A percentile compares a stretch with the other conserved stretches of the same genome.
Conservation (phyloP, 2,113 vertebrate species). For the Amphiprion ocellaris region DNA sequence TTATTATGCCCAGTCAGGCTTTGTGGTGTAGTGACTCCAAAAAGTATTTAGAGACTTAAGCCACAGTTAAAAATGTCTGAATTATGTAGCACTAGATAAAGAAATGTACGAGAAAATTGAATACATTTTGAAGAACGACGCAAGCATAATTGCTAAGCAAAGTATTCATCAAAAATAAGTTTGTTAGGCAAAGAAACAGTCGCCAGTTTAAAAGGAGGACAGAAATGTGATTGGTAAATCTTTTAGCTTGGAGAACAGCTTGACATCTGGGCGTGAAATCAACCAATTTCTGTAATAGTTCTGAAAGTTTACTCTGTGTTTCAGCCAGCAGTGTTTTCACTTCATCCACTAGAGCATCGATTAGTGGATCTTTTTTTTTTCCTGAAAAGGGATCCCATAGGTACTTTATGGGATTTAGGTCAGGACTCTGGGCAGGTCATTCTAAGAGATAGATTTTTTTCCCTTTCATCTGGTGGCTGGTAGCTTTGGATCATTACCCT, state of each 20-base stretch:
- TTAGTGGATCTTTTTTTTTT: neutral
- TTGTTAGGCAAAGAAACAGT: neutral
- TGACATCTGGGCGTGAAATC: neutral
- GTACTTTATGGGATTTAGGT: neutral
- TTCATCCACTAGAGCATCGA: neutral
- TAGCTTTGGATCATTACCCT: neutral
- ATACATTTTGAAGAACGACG: too few species aligned
- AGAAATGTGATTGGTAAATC: neutral
- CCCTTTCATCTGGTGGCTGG: neutral
- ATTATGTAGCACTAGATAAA: neutral
- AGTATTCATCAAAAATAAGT: neutral
- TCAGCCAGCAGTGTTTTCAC: neutral
- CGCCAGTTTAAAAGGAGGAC: neutral
- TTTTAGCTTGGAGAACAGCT: neutral
- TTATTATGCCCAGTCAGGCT: neutral
- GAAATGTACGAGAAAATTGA: neutral
- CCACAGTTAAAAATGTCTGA: neutral
- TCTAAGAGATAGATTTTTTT: slow-evolving; percentile 1
- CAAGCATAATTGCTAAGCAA: too few species aligned
- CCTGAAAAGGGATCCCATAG: neutral
- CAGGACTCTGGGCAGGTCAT: neutral
- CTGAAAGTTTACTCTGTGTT: neutral
- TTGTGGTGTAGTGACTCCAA: neutral
- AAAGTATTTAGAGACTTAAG: neutral
- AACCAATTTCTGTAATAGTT: neutral